Base-by-base conservation (phyloP, 2,113 vertebrate genomes). In the Forbesichthys papilliferus region DNA sequence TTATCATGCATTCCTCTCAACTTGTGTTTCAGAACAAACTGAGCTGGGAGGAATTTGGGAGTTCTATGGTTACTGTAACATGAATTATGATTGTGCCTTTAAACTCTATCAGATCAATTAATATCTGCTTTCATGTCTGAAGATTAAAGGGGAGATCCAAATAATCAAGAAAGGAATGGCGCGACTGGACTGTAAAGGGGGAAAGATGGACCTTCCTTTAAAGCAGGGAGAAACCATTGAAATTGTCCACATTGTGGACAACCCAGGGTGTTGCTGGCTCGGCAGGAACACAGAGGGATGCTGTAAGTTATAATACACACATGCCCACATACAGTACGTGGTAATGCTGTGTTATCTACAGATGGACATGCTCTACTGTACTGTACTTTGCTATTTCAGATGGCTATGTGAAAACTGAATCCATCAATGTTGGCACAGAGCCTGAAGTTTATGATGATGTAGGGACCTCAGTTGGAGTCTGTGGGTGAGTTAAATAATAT, bases 231-330 rank as follows among this genome's bases (percentile, higher is more conserved):
- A 95, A 10, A 66, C 85, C 18, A 88, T 94, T 46, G 93, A 96
- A 86, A 93, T 95, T 0, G 90, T 95, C 54, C 92, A 93, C 10
- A 83, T 94, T 67, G 94, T 87, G 3, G 89, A 93, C 79, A 95
- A 94, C 16, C 94, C 94, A 1, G 93, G 94, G 73, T 93, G 93
- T 51, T 94, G 92, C 48, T 96, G 94, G 94, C 72, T 95, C 20
- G 94, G 90, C 68, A 91, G 93, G 66, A 91, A 88, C 3, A 64
- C 71, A 54, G 91, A 88, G 48, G 93, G 89, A 48, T 79, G 73
- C 48, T 96, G 94, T 95, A 76, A 90, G 94, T 66, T 27, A 34
- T n/a, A 9, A 55, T n/a, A 64, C 61, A 33, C 48, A 51, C 48
- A 51, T 11, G 11, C 27, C 6, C 14, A 55, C 53, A 55, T 16